Conservation (phyloP, 2,888 invertebrate species). For the Acrobasis consociella region DNA sequence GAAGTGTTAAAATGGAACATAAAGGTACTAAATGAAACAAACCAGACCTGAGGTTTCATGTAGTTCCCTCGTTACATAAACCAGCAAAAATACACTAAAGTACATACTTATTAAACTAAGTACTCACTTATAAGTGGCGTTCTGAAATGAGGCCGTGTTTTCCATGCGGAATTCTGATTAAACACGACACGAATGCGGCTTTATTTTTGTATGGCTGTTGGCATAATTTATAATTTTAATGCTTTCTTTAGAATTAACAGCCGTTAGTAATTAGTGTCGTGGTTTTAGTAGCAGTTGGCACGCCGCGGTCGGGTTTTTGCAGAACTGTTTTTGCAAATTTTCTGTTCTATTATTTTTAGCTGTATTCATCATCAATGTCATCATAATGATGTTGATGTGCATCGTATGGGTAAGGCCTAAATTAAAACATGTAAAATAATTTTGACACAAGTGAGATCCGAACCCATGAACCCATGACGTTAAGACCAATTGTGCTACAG, state of each 20-base stretch:
- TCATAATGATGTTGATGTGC: no score
- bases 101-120: not conserved
- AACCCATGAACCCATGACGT: no score
- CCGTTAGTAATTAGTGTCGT: conserved; percentile 11
- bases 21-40: not conserved
- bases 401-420: no score
- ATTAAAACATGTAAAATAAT: no score
- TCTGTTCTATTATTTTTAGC: no score
- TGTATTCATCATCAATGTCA: no score
- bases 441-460: no score
- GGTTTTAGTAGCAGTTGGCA: conserved; percentile 1
- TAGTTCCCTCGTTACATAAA: not conserved
- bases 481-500: no score
- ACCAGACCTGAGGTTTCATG: not conserved
- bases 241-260: not conserved
- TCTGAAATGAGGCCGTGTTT: not conserved
- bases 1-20: no score
- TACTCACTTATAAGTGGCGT: not conserved
- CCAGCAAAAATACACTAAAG: not conserved
- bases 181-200: not conserved
- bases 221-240: not conserved
- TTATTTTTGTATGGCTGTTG: not conserved
- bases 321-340: not conserved
- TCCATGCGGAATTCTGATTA: not conserved
- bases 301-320: not conserved